phyloP scores from a whole-genome alignment of 2,888 invertebrate genomes.

The Arrhopalites spinosus region DNA sequence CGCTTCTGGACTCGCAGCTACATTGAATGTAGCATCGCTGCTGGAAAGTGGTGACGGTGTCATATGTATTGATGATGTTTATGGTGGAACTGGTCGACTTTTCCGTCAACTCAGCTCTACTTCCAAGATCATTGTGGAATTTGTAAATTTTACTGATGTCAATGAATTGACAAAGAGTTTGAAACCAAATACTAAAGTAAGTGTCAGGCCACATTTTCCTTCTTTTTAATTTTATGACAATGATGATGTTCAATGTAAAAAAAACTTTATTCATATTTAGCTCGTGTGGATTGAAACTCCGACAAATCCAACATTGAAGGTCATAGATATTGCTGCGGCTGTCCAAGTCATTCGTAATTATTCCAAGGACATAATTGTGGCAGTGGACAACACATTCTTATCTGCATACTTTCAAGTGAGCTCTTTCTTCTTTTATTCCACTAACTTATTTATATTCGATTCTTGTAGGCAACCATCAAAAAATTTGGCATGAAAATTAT shows the following conservation, averaged over 20 bases:
- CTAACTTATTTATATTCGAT: too few species aligned
- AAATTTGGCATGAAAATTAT: neutral
- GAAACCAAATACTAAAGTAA: conserved; percentile 63
- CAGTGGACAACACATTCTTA: conserved; percentile 63
- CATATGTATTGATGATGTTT: conserved; percentile 53
- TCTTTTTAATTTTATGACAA: neutral
- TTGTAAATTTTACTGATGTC: conserved; percentile 62
- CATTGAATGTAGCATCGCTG: conserved; percentile 74
- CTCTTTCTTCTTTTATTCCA: neutral
- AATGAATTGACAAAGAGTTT: conserved; percentile 61
- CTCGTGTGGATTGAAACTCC: conserved; percentile 69
- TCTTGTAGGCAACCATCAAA: too few species aligned
- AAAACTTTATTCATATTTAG: conserved; percentile 55
- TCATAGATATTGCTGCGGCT: conserved; percentile 64
- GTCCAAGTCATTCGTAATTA: conserved; percentile 59
- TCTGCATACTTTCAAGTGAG: conserved; percentile 39
- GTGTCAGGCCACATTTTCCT: too few species aligned
- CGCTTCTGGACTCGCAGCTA: conserved; percentile 89
- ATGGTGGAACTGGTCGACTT: conserved; percentile 59
- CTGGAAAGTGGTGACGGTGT: conserved; percentile 75
- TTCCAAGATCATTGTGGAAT: conserved; percentile 61
- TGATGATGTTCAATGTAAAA: neutral
- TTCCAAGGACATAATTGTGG: conserved; percentile 60
- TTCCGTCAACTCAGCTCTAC: conserved; percentile 51
- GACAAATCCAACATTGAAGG: conserved; percentile 66